Evolutionary conservation across 2,888 invertebrate genomes (phyloP), one percentile per base, ranked within the genome.

Genomic region (Homarus gammarus): DNA sequence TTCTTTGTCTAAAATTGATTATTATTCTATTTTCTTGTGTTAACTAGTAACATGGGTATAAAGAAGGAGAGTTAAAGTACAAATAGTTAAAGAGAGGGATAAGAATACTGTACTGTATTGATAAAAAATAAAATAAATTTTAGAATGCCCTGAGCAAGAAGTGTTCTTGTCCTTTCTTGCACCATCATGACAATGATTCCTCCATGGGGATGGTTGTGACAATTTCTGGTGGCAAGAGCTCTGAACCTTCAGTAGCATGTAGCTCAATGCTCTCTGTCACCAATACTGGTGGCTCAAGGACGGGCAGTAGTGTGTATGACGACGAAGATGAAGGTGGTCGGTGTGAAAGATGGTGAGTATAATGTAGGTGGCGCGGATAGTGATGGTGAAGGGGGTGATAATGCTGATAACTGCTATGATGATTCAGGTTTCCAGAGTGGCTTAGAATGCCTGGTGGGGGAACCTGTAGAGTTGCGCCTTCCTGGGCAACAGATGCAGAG

Each of bases 141-240:
- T 72, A 87, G 38, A 88, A 68, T 83, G 88, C 88, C 88, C 88
- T 88, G 88, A 88, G 88, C 83, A 88, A 83, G 70, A 88, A 88
- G 81, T 73, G 44, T 72, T 78, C 73, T 27, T 70, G 70, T 86
- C 73, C 40, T 61, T 92, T 86, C 56, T 51, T 82, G 77, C 79
- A 87, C 84, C 90, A 90, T 90, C 87, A 90, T 73, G 90, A 90
- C 12, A 88, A 84, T 38, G 90, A 84, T 72, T 90, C 90, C 79
- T 90, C 90, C 84, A 90, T 84, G 6, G 89, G 33, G 49, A 89
- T 78, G 33, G 78, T 89, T 56, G 84, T 90, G 38, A 90, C 81
- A 40, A 88, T 84, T 51, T 88, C 88, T 68, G 89, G 89, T 10
- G 83, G 83, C 40, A 90, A 64, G 73, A 84, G 81, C 61, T 49